phyloP scores from a whole-genome alignment of 1,140 invertebrate species.

The Geopemphigus sp. region DNA sequence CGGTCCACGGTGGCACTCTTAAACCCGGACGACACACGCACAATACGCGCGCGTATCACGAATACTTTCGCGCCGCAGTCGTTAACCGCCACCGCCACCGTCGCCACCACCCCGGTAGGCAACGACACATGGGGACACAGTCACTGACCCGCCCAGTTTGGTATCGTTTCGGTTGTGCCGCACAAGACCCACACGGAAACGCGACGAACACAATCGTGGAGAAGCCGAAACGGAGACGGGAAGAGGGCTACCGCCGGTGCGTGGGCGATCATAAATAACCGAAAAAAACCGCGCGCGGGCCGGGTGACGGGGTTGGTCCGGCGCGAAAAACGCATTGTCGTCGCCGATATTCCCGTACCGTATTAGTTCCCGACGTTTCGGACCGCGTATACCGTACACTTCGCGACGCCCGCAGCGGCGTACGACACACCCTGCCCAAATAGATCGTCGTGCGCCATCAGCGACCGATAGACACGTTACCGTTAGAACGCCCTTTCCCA shows the following conservation, averaged over 20 bases:
- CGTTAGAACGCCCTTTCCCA: neutral
- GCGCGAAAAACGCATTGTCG: conserved; percentile 6
- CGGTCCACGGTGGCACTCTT: neutral
- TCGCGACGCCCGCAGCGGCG: neutral
- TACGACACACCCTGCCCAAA: neutral
- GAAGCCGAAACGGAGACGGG: neutral
- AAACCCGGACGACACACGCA: neutral
- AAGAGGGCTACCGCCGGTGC: neutral
- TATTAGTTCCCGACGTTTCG: neutral
- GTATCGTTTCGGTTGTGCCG: conserved; percentile 10
- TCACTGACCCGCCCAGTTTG: neutral
- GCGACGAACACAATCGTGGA: neutral
- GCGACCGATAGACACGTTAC: neutral
- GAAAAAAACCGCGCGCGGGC: neutral
- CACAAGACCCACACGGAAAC: neutral
- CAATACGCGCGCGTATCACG: neutral
- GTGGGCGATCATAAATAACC: neutral
- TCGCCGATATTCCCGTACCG: neutral
- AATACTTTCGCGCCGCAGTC: neutral
- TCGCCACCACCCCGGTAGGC: conserved; percentile 23
- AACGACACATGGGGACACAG: neutral
- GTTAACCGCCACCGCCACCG: no score
- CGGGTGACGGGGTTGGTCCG: neutral
- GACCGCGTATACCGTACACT: neutral
- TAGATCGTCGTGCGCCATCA: conserved; percentile 1